A percentile compares a stretch with the other conserved stretches of the same genome.
phyloP scores from a whole-genome alignment of 2,888 invertebrate species.

The Tiliacea citrago region DNA sequence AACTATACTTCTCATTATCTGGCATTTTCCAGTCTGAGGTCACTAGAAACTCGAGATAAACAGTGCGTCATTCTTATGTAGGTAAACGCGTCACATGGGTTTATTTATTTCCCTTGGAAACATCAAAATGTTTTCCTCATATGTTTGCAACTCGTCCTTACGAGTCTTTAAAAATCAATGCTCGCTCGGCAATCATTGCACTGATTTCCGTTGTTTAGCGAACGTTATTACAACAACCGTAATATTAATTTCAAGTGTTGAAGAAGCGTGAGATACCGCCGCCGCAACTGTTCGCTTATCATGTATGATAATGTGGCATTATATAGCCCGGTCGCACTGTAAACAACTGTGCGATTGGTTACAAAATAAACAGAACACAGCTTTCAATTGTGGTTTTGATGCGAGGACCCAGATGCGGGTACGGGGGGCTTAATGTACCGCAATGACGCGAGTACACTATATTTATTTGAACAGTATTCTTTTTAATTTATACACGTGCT shows the following conservation, averaged over 20 bases:
- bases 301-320: slow-evolving; percentile 61
- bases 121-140: slow-evolving; percentile 41
- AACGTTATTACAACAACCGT: slow-evolving; percentile 43
- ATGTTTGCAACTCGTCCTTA: neutral
- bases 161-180: slow-evolving; percentile 2
- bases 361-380: slow-evolving; percentile 59
- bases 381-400: slow-evolving; percentile 48
- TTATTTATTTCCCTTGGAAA: slow-evolving; percentile 42
- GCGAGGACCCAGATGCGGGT: slow-evolving; percentile 35
- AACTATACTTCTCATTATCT: slow-evolving; percentile 45
- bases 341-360: slow-evolving; percentile 62
- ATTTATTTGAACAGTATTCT: slow-evolving; percentile 23
- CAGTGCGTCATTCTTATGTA: slow-evolving; percentile 56
- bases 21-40: slow-evolving; percentile 60
- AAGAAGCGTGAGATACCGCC: slow-evolving; percentile 66
- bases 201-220: slow-evolving; percentile 31
- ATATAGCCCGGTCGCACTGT: slow-evolving; percentile 57
- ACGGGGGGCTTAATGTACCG: neutral
- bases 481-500: slow-evolving; percentile 40
- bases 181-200: slow-evolving; percentile 14
- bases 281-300: slow-evolving; percentile 65
- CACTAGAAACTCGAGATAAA: slow-evolving; percentile 42
- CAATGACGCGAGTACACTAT: slow-evolving; percentile 10
- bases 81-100: slow-evolving; percentile 49
- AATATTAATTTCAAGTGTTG: slow-evolving; percentile 61